A percentile compares a stretch with the other conserved stretches of the same genome.
phyloP scores from a whole-genome alignment of 2,113 vertebrate species.

The Sceloporus undulatus region DNA sequence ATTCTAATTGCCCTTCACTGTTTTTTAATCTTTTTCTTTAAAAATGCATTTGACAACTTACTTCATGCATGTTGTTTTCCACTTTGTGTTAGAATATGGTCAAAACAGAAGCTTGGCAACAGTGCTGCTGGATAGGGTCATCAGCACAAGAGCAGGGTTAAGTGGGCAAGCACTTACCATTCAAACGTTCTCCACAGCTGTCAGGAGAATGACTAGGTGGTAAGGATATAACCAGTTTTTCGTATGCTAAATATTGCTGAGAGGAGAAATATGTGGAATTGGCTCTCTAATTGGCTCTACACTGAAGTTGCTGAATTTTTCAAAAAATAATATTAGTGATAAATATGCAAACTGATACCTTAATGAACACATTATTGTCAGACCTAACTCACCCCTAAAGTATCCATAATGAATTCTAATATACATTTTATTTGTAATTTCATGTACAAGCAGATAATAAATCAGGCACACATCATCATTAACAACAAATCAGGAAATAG shows the following conservation, averaged over 20 bases:
- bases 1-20: too few relatives aligned
- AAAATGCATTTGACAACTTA: too few relatives aligned
- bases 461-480: too few relatives aligned
- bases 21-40: too few relatives aligned
- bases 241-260: conserved; percentile 16
- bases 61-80: too few relatives aligned
- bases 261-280: neutral
- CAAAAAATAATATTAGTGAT: conserved; percentile 20
- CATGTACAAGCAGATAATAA: too few relatives aligned
- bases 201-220: neutral
- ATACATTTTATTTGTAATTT: rapidly evolving
- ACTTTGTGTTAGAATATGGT: too few relatives aligned
- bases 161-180: neutral
- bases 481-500: too few relatives aligned
- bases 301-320: conserved; percentile 24
- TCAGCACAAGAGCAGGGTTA: neutral
- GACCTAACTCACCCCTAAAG: conserved; percentile 2
- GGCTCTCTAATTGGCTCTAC: neutral
- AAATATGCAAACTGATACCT: neutral
- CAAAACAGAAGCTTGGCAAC: neutral
- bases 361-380: conserved; percentile 23
- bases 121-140: neutral
- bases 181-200: neutral
- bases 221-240: neutral
- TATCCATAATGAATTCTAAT: neutral